Conservation (phyloP, 2,113 vertebrate genomes). For the Percopsis transmontana region DNA sequence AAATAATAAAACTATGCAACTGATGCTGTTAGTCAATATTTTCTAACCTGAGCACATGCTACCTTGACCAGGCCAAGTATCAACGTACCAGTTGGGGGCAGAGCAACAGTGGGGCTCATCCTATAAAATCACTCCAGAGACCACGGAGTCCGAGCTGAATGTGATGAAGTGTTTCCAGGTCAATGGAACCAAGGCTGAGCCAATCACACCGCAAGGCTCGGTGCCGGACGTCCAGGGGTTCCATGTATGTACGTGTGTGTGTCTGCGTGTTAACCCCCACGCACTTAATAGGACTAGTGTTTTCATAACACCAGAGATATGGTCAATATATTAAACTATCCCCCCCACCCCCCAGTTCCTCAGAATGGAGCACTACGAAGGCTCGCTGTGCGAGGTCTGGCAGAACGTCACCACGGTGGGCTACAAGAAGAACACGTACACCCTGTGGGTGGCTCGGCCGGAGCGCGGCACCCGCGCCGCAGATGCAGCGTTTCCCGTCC, state of each 20-base stretch:
- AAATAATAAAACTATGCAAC: too few species aligned
- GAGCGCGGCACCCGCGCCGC: slow-evolving; percentile 47
- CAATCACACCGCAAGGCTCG: slow-evolving; percentile 64
- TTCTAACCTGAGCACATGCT: neutral
- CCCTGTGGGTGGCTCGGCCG: slow-evolving; percentile 77
- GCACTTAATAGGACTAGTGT: neutral
- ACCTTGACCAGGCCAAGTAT: slow-evolving; percentile 74
- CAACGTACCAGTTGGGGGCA: slow-evolving; percentile 75
- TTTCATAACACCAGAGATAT: too few species aligned
- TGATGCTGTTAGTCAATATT: too few species aligned
- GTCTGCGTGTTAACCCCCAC: neutral
- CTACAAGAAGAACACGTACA: slow-evolving; percentile 81
- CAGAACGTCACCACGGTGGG: slow-evolving; percentile 76
- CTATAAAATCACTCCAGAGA: slow-evolving; percentile 81
- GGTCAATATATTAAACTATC: neutral
- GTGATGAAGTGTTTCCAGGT: slow-evolving; percentile 82
- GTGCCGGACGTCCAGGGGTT: slow-evolving; percentile 75
- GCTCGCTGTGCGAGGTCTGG: slow-evolving; percentile 79
- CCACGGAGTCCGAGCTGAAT: slow-evolving; percentile 78
- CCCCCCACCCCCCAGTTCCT: slow-evolving; percentile 69
- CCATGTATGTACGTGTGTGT: slow-evolving; percentile 65
- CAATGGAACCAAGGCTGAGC: slow-evolving; percentile 76
- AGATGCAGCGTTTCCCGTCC: slow-evolving; percentile 61
- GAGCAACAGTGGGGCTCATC: slow-evolving; percentile 66
- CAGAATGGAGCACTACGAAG: slow-evolving; percentile 76